A percentile compares a stretch with the other conserved stretches of the same genome.
phyloP scores from a whole-genome alignment of 2,888 invertebrate genomes.

The Yponomeuta plumbellus region DNA sequence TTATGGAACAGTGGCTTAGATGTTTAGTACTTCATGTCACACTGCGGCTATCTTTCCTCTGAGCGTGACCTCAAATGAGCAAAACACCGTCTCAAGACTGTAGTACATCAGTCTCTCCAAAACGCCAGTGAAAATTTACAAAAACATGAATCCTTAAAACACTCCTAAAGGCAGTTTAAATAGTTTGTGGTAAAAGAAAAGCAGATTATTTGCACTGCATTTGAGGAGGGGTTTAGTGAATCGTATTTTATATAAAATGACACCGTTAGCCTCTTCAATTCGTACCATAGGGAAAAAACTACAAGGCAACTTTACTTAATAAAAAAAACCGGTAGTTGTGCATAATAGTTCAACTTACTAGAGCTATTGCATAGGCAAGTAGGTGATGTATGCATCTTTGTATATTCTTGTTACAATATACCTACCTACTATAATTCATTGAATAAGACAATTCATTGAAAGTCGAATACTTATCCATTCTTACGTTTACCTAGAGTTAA shows the following conservation, averaged over 20 bases:
- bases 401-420: conserved; percentile 28
- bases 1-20: conserved; percentile 24
- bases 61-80: background rate
- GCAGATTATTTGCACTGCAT: too few relatives aligned
- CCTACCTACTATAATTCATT: conserved; percentile 32
- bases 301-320: conserved; percentile 61
- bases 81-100: background rate
- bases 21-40: background rate
- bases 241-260: background rate
- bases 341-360: conserved; percentile 57
- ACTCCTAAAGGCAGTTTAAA: too few relatives aligned
- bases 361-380: conserved; percentile 68
- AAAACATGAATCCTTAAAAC: too few relatives aligned
- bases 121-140: background rate
- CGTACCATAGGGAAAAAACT: conserved; percentile 30
- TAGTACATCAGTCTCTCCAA: background rate
- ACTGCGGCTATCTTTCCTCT: background rate
- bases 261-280: background rate
- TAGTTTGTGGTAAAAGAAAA: too few relatives aligned
- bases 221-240: too few relatives aligned
- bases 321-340: conserved; percentile 44
- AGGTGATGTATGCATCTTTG: conserved; percentile 56
- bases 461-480: conserved; percentile 41
- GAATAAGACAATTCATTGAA: conserved; percentile 40
- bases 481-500: conserved; percentile 47